Base-by-base conservation (phyloP, 2,113 vertebrate species). In the Shinisaurus crocodilurus region DNA sequence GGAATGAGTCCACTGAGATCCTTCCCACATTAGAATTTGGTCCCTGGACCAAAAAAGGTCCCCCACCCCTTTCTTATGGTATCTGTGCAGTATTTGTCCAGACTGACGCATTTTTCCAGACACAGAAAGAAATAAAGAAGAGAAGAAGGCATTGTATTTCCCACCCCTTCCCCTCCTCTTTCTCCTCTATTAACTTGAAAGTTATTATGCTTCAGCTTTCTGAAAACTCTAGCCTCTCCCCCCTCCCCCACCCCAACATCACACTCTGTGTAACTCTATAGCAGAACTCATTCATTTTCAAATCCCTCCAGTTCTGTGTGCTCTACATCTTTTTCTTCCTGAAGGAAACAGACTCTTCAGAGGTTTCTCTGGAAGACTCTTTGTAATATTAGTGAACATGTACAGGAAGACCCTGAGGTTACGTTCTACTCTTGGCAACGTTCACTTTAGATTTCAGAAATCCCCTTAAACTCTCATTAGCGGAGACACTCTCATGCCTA, bases 391-490 rank as follows among this genome's bases (percentile, higher is more conserved):
- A 97, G 97, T 0, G 96, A 97, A 96, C 97, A 97, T 95, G 95
- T 97, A 96, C 96, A 96, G 97, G 96, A 97, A 97, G 97, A 97
- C 97, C 97, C 97, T 95, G 95, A 96, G 97, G 97, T 97, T 97
- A 95, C 97, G 95, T 97, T 97, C 97, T 94, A 95, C 96, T 96
- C 96, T 95, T 96, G 96, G 94, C 97, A 97, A 95, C 96, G 92
- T 97, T 97, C 97, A 97, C 96, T 97, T 97, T 90, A 96, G 95
- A 97, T 97, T 97, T 97, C 93, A 96, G 96, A 97, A 97, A 97
- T 96, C 95, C 95, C 95, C 95, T 97, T 97, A 97, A 97, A 97
- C 94, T 97, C 97, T 98, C 97, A 97, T 97, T 97, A 98, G 96
- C 80, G 86, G 92, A 96, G 96, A 96, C 96, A 94, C 95, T 95